Conservation (phyloP, 2,113 vertebrate genomes). For the Oncorhynchus masou region DNA sequence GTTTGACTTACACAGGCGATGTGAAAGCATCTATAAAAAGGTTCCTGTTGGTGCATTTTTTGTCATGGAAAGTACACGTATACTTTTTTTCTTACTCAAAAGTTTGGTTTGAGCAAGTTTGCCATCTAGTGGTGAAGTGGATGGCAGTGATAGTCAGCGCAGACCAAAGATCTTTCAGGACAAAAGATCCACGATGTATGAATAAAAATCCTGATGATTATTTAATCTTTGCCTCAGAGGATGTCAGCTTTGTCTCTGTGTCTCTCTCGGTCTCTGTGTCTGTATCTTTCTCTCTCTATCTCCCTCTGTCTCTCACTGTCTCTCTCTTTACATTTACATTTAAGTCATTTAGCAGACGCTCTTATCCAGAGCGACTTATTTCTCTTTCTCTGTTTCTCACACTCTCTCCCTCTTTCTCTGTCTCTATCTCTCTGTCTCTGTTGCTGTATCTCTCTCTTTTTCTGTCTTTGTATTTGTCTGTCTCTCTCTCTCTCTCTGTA, state of each 20-base stretch:
- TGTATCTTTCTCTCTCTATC: too few species aligned
- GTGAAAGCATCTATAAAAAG: slow-evolving; percentile 50
- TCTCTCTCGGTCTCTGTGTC: too few species aligned
- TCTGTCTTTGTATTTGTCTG: too few species aligned
- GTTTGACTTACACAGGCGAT: slow-evolving; percentile 29
- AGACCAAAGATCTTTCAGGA: neutral
- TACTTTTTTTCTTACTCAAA: neutral
- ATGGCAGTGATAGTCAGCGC: neutral
- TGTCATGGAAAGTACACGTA: slow-evolving; percentile 53
- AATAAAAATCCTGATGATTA: slow-evolving; percentile 22
- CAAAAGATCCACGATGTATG: neutral
- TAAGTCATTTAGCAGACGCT: too few species aligned
- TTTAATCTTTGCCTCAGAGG: slow-evolving; percentile 13
- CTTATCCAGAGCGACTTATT: too few species aligned
- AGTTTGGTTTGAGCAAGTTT: slow-evolving; percentile 36
- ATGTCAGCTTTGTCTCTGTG: neutral
- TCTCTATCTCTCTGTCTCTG: too few species aligned
- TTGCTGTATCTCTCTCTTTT: too few species aligned
- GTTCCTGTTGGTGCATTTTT: slow-evolving; percentile 45
- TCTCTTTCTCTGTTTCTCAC: too few species aligned
- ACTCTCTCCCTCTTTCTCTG: too few species aligned
- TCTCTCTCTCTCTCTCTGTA: too few species aligned
- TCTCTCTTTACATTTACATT: too few species aligned
- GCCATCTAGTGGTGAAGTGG: slow-evolving; percentile 54
- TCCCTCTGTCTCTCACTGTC: too few species aligned